Conservation (phyloP, 2,113 vertebrate species). For the Tyrannus savana region DNA sequence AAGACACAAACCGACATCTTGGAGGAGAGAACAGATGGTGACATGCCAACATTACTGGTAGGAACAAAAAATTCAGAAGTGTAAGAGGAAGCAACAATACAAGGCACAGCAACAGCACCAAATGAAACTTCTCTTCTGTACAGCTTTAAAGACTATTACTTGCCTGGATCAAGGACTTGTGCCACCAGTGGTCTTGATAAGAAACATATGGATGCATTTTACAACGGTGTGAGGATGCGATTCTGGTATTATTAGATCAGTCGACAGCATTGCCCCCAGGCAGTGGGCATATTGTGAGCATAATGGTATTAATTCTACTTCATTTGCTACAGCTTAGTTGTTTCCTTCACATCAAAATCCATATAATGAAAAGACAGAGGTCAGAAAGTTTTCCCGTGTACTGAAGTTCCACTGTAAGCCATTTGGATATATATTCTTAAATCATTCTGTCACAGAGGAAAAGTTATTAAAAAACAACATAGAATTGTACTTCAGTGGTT, state of each 20-base stretch:
- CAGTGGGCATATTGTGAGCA: constrained; percentile 50
- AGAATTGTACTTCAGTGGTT: background rate
- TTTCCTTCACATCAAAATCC: constrained; percentile 14
- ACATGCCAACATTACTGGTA: background rate
- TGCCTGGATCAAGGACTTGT: constrained; percentile 60
- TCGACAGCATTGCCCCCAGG: background rate
- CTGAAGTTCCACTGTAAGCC: background rate
- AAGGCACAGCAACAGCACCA: background rate
- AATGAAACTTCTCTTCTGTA: constrained; percentile 41
- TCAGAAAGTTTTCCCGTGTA: background rate
- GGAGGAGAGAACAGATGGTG: background rate
- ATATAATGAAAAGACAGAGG: constrained; percentile 24
- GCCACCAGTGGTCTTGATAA: constrained; percentile 57
- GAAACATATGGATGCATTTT: constrained; percentile 63
- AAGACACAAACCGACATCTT: background rate
- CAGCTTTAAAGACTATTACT: constrained; percentile 51
- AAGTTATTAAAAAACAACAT: background rate
- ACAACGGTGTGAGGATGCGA: constrained; percentile 56
- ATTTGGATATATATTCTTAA: background rate
- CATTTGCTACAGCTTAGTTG: constrained; percentile 55
- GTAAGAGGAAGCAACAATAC: constrained; percentile 13
- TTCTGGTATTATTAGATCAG: constrained; percentile 62
- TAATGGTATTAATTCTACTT: constrained; percentile 71
- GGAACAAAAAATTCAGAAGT: background rate
- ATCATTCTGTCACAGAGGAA: background rate